Base-by-base conservation (phyloP, 1,140 invertebrate species). In the Cydia splendana region DNA sequence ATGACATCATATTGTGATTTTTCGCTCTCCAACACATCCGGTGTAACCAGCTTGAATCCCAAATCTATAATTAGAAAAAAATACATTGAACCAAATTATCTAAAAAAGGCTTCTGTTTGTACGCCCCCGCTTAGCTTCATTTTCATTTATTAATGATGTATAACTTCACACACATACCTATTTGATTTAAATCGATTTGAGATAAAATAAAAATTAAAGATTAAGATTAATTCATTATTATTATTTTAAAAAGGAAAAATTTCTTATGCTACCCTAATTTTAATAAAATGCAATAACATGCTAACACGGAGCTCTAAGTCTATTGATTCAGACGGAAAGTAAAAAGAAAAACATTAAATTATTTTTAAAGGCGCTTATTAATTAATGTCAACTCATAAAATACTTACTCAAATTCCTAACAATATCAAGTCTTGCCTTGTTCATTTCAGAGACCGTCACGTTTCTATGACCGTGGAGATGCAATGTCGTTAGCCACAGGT, bases 1-100 rank as follows among this genome's bases (percentile, higher is more conserved):
- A 93, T 91, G 1, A 95, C 79, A 82, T 95, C 94, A 77, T 94
- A 95, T 4, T 81, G 82, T 12, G 87, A 77, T 51, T 88, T 83
- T 1, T 81, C 82, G 15, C 78, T 79, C 71, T 93, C 85, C 9
- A 95, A 71, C 45, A 94, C 86, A 5, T 85, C 79, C 1, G 95
- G 94, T 65, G 84, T 89, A 30, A 91, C 80, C 0, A 89, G 83
- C 3, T 93, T 82, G 78, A 92, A 95, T 65, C 89, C 92, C 4
- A 93, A 84, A 80, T 89, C 94, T 95, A 53, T 62, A 86, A 88
- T 57, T 38, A 38, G 12, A 28, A 67, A 67, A 67, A 30, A 30
- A 30, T 15, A 62, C n/a, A 15, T 12, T 65, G 12, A 45, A 2
- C 10, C 42, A 45, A 45, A 45, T 45, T 45, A 10, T 24, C 10